Conservation (phyloP, 2,888 invertebrate species). For the Rhaphigaster nebulosa region DNA sequence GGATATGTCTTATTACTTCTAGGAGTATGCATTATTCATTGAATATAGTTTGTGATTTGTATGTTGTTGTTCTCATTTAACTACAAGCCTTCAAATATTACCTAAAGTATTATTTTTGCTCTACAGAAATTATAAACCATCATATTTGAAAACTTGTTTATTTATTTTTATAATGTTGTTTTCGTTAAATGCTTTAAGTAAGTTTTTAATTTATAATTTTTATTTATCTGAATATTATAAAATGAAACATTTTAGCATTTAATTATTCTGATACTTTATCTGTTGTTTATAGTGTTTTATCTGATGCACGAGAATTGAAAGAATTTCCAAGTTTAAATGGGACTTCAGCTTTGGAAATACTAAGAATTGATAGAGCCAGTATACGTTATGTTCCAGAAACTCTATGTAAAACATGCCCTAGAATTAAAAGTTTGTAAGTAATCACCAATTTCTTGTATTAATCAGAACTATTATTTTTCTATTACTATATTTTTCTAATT, state of each 20-base stretch:
- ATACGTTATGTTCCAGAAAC: conserved; percentile 79
- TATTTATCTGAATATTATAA: background rate
- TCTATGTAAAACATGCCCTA: conserved; percentile 83
- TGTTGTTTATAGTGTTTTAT: conserved; percentile 79
- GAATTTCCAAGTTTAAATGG: conserved; percentile 89
- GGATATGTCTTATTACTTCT: too few species aligned
- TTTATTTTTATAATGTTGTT: background rate
- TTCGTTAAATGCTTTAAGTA: background rate
- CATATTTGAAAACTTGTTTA: background rate
- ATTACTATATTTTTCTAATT: background rate
- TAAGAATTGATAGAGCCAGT: conserved; percentile 87
- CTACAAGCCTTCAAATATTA: background rate
- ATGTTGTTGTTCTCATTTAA: too few species aligned
- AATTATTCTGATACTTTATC: background rate
- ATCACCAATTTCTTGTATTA: background rate
- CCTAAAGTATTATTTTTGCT: background rate
- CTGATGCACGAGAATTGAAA: conserved; percentile 85
- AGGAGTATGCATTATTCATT: too few species aligned
- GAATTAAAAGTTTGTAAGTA: conserved; percentile 88
- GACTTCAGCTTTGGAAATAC: conserved; percentile 81
- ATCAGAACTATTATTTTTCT: background rate
- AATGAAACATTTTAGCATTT: background rate
- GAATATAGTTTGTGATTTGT: too few species aligned
- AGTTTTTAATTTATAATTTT: background rate
- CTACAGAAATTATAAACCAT: background rate